phyloP scores from a whole-genome alignment of 2,113 vertebrate species.

The Synodontis membranacea region DNA sequence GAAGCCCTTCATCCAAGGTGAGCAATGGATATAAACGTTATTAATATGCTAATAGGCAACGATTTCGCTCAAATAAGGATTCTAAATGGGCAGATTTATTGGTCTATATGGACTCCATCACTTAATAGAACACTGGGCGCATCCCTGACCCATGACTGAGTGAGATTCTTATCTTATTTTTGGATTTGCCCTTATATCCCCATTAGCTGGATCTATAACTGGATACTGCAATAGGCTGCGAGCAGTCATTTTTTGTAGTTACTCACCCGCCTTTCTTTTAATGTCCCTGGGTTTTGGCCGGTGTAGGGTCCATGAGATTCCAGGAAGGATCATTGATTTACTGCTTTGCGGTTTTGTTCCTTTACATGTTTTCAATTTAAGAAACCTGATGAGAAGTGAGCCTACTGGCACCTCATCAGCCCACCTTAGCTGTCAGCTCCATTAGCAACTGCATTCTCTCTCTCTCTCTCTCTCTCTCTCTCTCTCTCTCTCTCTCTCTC shows the following conservation, averaged over 20 bases:
- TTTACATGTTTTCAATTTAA: conserved; percentile 34
- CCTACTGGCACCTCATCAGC: not conserved
- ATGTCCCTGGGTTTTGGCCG: conserved; percentile 6
- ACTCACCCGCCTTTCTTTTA: not conserved
- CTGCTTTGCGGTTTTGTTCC: conserved; percentile 31
- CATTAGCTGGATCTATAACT: conserved; percentile 15
- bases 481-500: not conserved
- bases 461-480: not conserved
- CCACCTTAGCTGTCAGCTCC: conserved; percentile 13
- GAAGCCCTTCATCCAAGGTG: conserved; percentile 9
- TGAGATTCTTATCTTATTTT: conserved; percentile 16
- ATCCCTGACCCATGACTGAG: conserved; percentile 33
- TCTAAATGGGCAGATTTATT: conserved; percentile 18
- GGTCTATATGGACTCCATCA: conserved; percentile 24
- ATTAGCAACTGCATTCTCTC: not conserved
- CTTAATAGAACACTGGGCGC: conserved; percentile 20
- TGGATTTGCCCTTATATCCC: conserved; percentile 20
- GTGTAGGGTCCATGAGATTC: not conserved
- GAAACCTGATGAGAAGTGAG: conserved; percentile 12
- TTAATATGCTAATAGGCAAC: conserved; percentile 22
- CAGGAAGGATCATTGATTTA: conserved; percentile 31
- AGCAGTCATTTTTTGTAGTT: not conserved
- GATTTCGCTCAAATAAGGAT: conserved; percentile 1
- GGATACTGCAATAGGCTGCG: conserved; percentile 3
- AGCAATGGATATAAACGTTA: not conserved